A percentile compares a stretch with the other conserved stretches of the same genome.
These are phyloP conservation scores for Fringilla coelebs DNA, from an alignment of 2,797 vertebrate species.

Conservation along the genomic window DNA sequence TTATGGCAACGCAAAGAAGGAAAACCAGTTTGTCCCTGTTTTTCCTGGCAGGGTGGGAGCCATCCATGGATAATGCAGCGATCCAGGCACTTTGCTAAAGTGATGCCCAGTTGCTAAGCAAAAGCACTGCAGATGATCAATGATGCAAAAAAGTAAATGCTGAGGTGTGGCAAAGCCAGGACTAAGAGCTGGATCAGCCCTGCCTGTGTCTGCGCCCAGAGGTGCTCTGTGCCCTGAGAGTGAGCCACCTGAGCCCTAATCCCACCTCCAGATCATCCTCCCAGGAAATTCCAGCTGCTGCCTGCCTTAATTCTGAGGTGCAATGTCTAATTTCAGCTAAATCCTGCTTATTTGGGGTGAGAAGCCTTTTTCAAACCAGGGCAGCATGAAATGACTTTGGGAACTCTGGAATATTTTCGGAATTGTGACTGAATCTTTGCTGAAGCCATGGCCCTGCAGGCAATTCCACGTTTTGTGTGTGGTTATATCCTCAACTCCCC, in stretches of 20 bases:
- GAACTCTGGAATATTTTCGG: neutral
- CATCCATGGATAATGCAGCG: neutral
- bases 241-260: fast-evolving
- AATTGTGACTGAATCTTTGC: neutral
- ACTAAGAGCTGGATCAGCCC: neutral
- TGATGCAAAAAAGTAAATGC: neutral
- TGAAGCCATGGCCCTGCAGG: fast-evolving
- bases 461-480: fast-evolving
- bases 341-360: neutral
- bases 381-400: fast-evolving
- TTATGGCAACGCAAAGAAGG: neutral
- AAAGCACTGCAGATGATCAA: neutral
- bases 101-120: slow-evolving; percentile 29
- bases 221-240: fast-evolving
- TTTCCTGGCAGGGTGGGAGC: neutral
- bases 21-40: neutral
- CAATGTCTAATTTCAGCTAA: neutral
- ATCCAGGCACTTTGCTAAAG: neutral
- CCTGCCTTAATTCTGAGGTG: neutral
- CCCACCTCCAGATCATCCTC: neutral
- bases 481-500: neutral
- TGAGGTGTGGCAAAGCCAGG: neutral
- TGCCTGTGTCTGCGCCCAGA: fast-evolving
- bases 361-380: neutral
- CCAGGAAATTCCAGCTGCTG: neutral